phyloP scores from a whole-genome alignment of 2,113 vertebrate species.

The Sardina pilchardus region DNA sequence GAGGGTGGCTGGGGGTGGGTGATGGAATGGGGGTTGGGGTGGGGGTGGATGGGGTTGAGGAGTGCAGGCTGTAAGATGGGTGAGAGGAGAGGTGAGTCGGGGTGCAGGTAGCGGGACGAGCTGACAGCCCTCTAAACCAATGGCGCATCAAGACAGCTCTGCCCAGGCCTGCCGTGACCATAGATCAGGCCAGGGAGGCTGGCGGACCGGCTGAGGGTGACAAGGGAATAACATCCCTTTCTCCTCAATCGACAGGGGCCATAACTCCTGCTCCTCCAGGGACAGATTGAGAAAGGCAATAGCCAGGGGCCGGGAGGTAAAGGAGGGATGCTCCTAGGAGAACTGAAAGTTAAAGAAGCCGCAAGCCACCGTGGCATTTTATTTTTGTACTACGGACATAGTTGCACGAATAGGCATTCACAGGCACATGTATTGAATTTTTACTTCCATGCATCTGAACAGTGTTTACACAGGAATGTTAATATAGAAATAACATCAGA shows the following conservation, averaged over 20 bases:
- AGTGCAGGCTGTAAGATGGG: background rate
- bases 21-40: constrained; percentile 33
- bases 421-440: too few species aligned
- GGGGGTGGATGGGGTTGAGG: constrained; percentile 18
- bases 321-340: constrained; percentile 83
- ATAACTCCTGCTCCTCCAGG: constrained; percentile 98
- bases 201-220: constrained; percentile 86
- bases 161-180: constrained; percentile 75
- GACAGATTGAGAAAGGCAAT: constrained; percentile 99
- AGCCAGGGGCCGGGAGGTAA: constrained; percentile 95
- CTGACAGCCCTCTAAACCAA: constrained; percentile 74
- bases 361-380: constrained; percentile 45
- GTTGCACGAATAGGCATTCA: background rate
- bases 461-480: background rate
- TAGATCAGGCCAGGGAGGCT: constrained; percentile 92
- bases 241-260: constrained; percentile 98
- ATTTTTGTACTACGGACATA: background rate
- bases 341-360: constrained; percentile 96
- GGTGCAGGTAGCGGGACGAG: constrained; percentile 63
- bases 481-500: background rate
- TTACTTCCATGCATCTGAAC: background rate
- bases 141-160: constrained; percentile 73
- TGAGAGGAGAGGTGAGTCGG: constrained; percentile 2
- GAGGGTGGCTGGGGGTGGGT: constrained; percentile 12
- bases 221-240: constrained; percentile 99